Evolutionary conservation across 2,113 vertebrate species (phyloP), one percentile per base, ranked within the genome.

Genomic region (Tetraodon nigroviridis): DNA sequence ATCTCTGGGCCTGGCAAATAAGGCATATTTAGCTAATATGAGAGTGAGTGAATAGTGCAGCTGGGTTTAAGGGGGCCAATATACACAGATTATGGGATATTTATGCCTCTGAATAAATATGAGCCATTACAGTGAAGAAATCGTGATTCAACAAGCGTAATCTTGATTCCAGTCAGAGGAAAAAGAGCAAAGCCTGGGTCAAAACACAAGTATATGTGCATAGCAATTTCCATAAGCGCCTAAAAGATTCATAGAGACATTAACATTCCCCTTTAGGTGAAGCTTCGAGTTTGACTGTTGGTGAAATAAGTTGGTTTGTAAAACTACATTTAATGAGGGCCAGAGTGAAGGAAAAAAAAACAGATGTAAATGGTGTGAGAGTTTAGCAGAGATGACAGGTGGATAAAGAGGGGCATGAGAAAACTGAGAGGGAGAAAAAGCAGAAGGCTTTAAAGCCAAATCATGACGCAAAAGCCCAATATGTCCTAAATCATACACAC

Each of bases 161-260:
- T 79, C 67, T 71, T 50, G 62, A 80, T 80, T 75, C 60, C 24
- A 46, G 54, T 44, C 0, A 1, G 69, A 51, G 64, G 69, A 65
- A 72, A 67, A 67, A 80, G 73, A 85, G 69, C 53, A 57, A 44
- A 72, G 64, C 76, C 80, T 58, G 62, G 79, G 78, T 86, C 82
- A 86, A 64, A 79, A 78, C 18, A 67, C 27, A 64, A 57, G 75
- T 62, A 69, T 70, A 71, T 74, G 73, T 78, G 79, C 64, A 55
- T 22, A 54, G 64, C 54, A 80, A 76, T 82, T 58, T 83, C 58
- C 53, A 57, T 58, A 12, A 63, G 65, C 44, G 65, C 75, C 81
- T 73, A 88, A 90, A 27, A 90, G 70, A 86, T 87, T 86, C 57
- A 86, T 84, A 46, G 69, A 47, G 42, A 29, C 75, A 86, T 84